These are phyloP conservation scores for Parazoanthus darwini DNA, from an alignment of 92 coral and sea anemone genomes.

Conservation along the genomic window DNA sequence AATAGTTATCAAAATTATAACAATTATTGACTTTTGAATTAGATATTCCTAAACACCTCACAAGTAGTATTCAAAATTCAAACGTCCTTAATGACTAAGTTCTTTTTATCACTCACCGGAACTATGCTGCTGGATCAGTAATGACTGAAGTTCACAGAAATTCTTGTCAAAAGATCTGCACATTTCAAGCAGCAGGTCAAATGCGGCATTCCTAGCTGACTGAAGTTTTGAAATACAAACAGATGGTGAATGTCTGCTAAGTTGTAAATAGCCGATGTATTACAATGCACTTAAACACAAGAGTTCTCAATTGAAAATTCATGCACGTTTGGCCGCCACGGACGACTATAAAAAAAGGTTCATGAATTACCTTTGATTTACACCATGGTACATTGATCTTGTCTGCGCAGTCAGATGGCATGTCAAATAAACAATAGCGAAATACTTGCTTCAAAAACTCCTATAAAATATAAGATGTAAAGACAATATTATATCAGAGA, in stretches of 20 bases:
- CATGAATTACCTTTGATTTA: slow-evolving; percentile 72
- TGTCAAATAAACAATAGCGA: slow-evolving; percentile 83
- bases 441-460: slow-evolving; percentile 81
- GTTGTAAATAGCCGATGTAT: neutral
- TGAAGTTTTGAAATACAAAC: slow-evolving; percentile 16
- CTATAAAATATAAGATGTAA: slow-evolving; percentile 42
- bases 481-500: neutral
- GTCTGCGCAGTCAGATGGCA: slow-evolving; percentile 82
- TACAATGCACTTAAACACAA: neutral
- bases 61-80: neutral
- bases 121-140: slow-evolving; percentile 82
- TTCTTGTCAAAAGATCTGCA: slow-evolving; percentile 79
- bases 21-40: no score
- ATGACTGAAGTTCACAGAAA: slow-evolving; percentile 91
- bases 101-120: slow-evolving; percentile 61
- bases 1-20: no score
- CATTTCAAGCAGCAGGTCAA: slow-evolving; percentile 92
- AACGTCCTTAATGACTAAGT: neutral
- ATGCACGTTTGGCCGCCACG: neutral
- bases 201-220: slow-evolving; percentile 89
- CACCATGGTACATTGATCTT: slow-evolving; percentile 82
- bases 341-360: neutral
- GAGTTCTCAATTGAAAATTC: neutral
- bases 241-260: neutral
- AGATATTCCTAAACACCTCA: no score